Evolutionary conservation across 1,140 invertebrate genomes (phyloP), one percentile per base, ranked within the genome.

Genomic region (Battus philenor): DNA sequence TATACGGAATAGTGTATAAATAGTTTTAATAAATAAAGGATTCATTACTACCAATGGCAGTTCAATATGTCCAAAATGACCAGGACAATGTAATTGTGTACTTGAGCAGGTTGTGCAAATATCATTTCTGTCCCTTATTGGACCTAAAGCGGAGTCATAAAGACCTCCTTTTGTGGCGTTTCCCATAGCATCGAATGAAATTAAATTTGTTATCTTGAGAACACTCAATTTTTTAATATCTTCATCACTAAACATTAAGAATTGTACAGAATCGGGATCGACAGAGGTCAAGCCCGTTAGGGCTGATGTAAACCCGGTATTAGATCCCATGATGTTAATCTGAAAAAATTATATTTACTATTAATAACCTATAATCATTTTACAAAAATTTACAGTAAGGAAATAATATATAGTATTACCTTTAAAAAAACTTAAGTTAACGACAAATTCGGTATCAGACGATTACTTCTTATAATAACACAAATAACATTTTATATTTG

Each of bases 21-120:
- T 86, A 27, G 89, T 87, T 71, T 92, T 93, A 32, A 95, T 93
- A 66, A 97, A 96, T 17, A 99, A 60, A 2, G 98, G 97, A 90
- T 99, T 99, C 27, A 96, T 92, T 0, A 97, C 93, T 4, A 95
- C 91, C 2, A 98, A 77, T 1, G 96, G 94, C n/a, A 99, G 84
- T 47, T 93, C 92, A 49, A 99, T 98, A 67, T 98, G 95, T 0
- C 98, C 98, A 86, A 97, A 93, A 85, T 99, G 98, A 2, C 98
- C 98, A 0, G 92, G 90, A 83, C 98, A 99, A 46, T 90, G 86
- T 6, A 86, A 57, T n/a, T 88, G 65, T 50, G 84, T 88, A 47
- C 92, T 88, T 3, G 89, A 88, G 84, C 98, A 99, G 8, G 97
- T 98, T 6, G 80, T 79, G 86, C 98, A 99, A 4, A 89, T 84